Evolutionary conservation across 2,797 vertebrate species (phyloP).

Genomic region (Anisognathus igniventris): DNA sequence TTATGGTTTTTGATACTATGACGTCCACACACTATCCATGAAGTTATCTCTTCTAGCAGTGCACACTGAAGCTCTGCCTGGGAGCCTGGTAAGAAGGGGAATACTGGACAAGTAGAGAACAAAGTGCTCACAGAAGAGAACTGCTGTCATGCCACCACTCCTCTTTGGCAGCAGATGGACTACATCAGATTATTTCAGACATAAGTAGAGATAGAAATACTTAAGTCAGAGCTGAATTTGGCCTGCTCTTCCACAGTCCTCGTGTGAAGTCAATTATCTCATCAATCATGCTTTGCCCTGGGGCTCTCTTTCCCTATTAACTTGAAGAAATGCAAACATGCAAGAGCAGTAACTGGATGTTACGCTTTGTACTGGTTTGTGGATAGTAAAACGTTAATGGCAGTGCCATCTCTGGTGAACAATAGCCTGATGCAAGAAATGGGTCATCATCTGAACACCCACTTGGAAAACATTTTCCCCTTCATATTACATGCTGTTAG

Average conservation of each 20-base stretch:
- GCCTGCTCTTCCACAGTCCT: background rate
- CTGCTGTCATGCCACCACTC: background rate
- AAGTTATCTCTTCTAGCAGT: background rate
- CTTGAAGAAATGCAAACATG: constrained; percentile 26
- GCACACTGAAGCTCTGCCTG: background rate
- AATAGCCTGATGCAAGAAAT: background rate
- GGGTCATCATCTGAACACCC: background rate
- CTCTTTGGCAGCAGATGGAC: background rate
- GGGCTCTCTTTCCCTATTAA: constrained; percentile 33
- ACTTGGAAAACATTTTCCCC: background rate
- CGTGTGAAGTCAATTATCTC: constrained; percentile 41
- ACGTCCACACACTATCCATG: background rate
- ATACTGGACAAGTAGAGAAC: background rate
- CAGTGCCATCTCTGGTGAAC: background rate
- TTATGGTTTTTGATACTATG: background rate
- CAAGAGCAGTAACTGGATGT: background rate
- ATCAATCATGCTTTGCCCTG: constrained; percentile 11
- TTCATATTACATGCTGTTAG: background rate
- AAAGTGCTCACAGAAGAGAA: background rate
- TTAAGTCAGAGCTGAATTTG: background rate
- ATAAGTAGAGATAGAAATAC: background rate
- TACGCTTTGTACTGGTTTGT: background rate
- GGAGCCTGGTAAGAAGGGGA: background rate
- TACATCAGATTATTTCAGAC: constrained; percentile 13
- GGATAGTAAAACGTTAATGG: background rate